Evolutionary conservation across 2,797 vertebrate genomes (phyloP), one percentile per base, ranked within the genome.

Genomic region (Hydrophis major): DNA sequence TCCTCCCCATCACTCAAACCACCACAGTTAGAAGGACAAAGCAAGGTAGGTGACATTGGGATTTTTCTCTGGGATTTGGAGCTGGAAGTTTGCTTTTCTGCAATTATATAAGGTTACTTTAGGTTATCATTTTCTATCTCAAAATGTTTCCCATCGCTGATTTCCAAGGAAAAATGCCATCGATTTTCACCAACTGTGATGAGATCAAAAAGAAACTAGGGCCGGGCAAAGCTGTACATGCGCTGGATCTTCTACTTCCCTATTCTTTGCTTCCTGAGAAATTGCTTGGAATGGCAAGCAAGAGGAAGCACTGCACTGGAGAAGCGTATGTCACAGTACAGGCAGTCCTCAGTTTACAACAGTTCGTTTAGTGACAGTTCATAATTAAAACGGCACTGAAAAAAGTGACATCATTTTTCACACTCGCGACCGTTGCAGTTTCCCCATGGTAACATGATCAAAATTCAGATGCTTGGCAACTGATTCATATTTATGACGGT

Each of bases 341-440:
- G 2, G 6, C 32, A 32, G 14, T 32, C 66, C 66, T 66, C 0
- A 0, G n/a, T 14, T 66, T 66, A 32, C 13, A 69, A 32, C 66
- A 16, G 14, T 69, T 69, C 0, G 2, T 32, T 69, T 32, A 69
- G 14, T 32, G 66, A 69, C 66, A 0, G 4, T 69, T 69, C 14
- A 32, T 32, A 32, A 2, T 32, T 69, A 69, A n/a, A 69, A 69
- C 0, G 5, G 66, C n/a, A 32, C n/a, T 69, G 66, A 1, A 66
- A 32, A 16, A 69, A 28, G 60, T 16, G 13, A 3, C 66, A 16
- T 2, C 66, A 18, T 69, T 69, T 69, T 69, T 69, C 66, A 69
- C 63, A 32, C n/a, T 32, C 6, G 16, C 0, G 13, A 69, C 66
- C 0, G 0, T 32, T 69, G n/a, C 2, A 1, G n/a, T 6, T 0